Evolutionary conservation across 2,113 vertebrate species (phyloP).

Genomic region (Willisornis vidua): DNA sequence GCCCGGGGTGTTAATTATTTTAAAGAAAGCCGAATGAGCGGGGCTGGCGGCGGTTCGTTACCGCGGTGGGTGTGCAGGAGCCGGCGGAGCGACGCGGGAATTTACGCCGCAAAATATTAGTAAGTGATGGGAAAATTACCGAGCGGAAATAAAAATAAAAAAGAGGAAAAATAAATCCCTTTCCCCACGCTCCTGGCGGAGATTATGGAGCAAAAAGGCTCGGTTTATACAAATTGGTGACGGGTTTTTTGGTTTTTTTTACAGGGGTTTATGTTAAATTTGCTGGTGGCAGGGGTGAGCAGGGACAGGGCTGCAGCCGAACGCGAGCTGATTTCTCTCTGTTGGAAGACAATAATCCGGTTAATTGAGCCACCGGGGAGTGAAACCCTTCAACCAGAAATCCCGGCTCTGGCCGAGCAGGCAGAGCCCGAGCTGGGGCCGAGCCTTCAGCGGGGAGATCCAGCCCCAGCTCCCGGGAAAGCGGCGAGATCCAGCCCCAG

Average conservation of each 20-base stretch:
- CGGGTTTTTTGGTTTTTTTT: not conserved
- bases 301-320: conserved; percentile 69
- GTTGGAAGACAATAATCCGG: conserved; percentile 93
- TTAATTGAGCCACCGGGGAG: conserved; percentile 97
- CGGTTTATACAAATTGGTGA: not conserved
- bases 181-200: not conserved
- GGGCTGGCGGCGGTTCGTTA: not conserved
- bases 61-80: not conserved
- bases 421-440: not conserved
- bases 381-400: conserved; percentile 81
- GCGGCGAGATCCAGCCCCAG: not conserved
- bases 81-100: not conserved
- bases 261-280: conserved; percentile 43
- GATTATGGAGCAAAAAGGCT: not conserved
- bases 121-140: not conserved
- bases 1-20: not conserved
- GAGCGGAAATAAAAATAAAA: not conserved
- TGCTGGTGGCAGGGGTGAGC: conserved; percentile 36
- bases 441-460: not conserved
- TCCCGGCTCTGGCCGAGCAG: conserved; percentile 30
- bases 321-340: conserved; percentile 81
- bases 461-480: not conserved
- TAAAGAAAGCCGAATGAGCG: not conserved
- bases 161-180: not conserved
- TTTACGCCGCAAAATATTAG: not conserved